Evolutionary conservation across 2,113 vertebrate genomes (phyloP), one percentile per base, ranked within the genome.

Genomic region (Phocoena phocoena): DNA sequence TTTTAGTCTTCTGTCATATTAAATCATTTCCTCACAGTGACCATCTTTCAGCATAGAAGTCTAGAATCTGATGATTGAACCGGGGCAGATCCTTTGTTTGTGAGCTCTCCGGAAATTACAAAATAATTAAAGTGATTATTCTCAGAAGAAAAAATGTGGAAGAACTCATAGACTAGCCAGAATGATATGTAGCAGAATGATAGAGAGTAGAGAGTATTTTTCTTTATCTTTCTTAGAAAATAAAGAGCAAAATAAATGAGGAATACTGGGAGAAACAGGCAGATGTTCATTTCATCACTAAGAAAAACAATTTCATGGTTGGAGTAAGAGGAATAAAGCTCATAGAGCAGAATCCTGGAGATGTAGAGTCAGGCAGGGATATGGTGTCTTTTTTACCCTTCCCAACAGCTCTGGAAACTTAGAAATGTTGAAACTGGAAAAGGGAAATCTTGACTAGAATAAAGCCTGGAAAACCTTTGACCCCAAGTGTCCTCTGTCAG

Each of bases 1-100:
- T 95, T 96, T 85, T 82, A 82, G 12, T 96, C 62, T 94, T 77
- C 55, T 73, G 62, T 50, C 41, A n/a, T 82, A 79, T 88, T 91
- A 47, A 88, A 73, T 77, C 31, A 73, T 6, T 92, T 95, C 50
- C 15, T 93, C 44, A 44, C 26, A 80, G 60, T 53, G 80, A 36
- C 15, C 25, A 67, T 82, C 23, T 82, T 90, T 82, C 63, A 97
- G 68, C 21, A 83, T 67, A 55, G 79, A 77, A 60, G 13, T 90
- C 50, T 68, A 47, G 44, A 70, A 93, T 33, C 83, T 93, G 50
- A 47, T 68, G 50, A 38, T 73, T 82, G 25, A 77, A 47, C n/a
- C 47, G 13, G n/a, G 15, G 25, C 53, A 47, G 21, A 85, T 62
- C 82, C 33, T 93, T 95, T 92, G 76, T 44, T 86, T 68, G 9